phyloP scores from a whole-genome alignment of 2,888 invertebrate genomes.

The Scaptomyza flava region DNA sequence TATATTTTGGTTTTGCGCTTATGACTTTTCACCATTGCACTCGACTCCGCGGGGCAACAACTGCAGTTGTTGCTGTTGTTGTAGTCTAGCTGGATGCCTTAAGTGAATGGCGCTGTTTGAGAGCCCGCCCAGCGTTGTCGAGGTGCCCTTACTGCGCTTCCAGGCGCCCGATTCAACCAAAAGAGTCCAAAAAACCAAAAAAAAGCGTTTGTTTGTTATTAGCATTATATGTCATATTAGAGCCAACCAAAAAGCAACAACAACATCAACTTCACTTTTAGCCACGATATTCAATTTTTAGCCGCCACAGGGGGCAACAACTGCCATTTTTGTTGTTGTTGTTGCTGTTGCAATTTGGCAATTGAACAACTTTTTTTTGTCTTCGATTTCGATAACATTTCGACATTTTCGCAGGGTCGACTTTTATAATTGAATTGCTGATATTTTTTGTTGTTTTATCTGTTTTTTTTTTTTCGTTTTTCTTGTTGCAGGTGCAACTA shows the following conservation, averaged over 20 bases:
- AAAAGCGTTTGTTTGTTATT: slow-evolving; percentile 43
- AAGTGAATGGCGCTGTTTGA: slow-evolving; percentile 66
- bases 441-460: neutral
- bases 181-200: slow-evolving; percentile 21
- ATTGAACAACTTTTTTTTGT: slow-evolving; percentile 43
- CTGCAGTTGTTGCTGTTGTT: neutral
- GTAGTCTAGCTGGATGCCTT: slow-evolving; percentile 50
- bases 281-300: slow-evolving; percentile 74
- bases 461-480: neutral
- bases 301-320: slow-evolving; percentile 60
- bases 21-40: slow-evolving; percentile 78
- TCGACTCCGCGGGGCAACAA: slow-evolving; percentile 45
- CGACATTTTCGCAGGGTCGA: slow-evolving; percentile 48
- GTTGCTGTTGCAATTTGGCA: slow-evolving; percentile 49
- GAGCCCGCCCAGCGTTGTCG: slow-evolving; percentile 51
- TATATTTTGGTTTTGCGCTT: slow-evolving; percentile 47
- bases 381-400: slow-evolving; percentile 62
- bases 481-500: slow-evolving; percentile 44
- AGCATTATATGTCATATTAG: slow-evolving; percentile 75
- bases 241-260: slow-evolving; percentile 46
- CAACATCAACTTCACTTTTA: slow-evolving; percentile 56
- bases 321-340: slow-evolving; percentile 38
- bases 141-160: slow-evolving; percentile 50
- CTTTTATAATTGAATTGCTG: slow-evolving; percentile 70
- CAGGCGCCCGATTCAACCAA: slow-evolving; percentile 19